Base-by-base conservation (phyloP, 2,888 invertebrate species). In the Phengaris arion region DNA sequence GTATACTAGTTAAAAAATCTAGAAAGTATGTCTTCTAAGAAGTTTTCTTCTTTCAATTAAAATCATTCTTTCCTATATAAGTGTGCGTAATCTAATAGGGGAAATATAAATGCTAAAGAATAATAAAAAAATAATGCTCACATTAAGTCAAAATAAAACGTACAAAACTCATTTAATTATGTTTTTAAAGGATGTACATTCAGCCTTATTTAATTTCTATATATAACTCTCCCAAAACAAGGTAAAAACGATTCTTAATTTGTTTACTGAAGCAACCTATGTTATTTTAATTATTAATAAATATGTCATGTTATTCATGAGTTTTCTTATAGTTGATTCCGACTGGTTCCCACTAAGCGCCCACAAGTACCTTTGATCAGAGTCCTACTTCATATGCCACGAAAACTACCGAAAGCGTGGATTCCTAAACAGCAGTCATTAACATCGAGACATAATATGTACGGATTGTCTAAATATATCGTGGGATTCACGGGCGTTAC, bases 391-490 rank as follows among this genome's bases (percentile, higher is more conserved):
- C 59, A 8, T 15, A 59, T 59, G 22, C 59, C 22, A 22, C 59
- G 59, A 59, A 45, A 68, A 35, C 10, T 10, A 35, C 45, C 48
- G 52, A 74, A 75, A 75, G 69, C 35, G 54, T 22, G 57, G 15
- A 74, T 57, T 75, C 48, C n/a, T 68, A 70, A 69, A 75, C 48
- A 70, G 75, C 75, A 75, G 52, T 73, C 74, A 75, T 59, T 69
- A 52, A 64, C 72, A 15, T 64, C 83, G 74, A 83, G 85, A 86
- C 84, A 85, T 84, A 94, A 94, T 81, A 86, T 87, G 84, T 52
- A 52, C 52, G 87, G 81, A 81, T 78, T 79, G 78, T 81, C 87
- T 89, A 90, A 85, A 90, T 88, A 87, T 89, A 90, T 84, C 83
- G 78, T 82, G 82, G 85, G 81, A 84, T 84, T 87, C 88, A 86